Conservation (phyloP, 2,113 vertebrate genomes). For the Pipa parva region DNA sequence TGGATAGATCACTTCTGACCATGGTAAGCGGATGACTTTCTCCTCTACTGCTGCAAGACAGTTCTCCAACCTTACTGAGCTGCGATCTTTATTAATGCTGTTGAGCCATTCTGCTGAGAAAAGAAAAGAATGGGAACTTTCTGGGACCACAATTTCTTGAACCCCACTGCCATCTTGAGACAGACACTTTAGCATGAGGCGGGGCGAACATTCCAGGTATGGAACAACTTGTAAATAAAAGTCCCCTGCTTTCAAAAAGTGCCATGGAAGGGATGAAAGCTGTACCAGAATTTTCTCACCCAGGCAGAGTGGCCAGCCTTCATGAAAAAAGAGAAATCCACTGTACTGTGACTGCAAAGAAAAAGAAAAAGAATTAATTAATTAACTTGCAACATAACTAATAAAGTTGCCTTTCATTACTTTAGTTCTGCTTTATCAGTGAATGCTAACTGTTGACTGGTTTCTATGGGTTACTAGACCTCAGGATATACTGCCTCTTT, state of each 20-base stretch:
- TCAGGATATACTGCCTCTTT: too few relatives aligned
- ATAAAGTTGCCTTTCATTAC: too few relatives aligned
- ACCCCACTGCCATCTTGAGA: slow-evolving; percentile 76
- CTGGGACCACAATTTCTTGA: slow-evolving; percentile 77
- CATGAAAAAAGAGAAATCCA: slow-evolving; percentile 84
- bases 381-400: too few relatives aligned
- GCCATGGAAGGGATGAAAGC: slow-evolving; percentile 83
- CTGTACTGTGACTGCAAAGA: slow-evolving; percentile 77
- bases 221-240: slow-evolving; percentile 91
- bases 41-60: slow-evolving; percentile 80
- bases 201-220: slow-evolving; percentile 76
- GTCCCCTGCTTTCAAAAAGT: slow-evolving; percentile 78
- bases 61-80: slow-evolving; percentile 72
- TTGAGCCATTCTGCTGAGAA: slow-evolving; percentile 88
- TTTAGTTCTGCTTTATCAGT: too few relatives aligned
- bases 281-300: slow-evolving; percentile 79
- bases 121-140: slow-evolving; percentile 76
- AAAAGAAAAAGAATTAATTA: neutral
- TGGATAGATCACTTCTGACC: slow-evolving; percentile 83
- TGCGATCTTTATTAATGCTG: slow-evolving; percentile 81
- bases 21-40: slow-evolving; percentile 76
- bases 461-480: neutral
- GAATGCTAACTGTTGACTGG: too few relatives aligned
- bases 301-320: slow-evolving; percentile 84
- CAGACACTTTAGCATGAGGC: slow-evolving; percentile 81